Evolutionary conservation across 2,113 vertebrate genomes (phyloP).

Genomic region (Pipra filicauda): DNA sequence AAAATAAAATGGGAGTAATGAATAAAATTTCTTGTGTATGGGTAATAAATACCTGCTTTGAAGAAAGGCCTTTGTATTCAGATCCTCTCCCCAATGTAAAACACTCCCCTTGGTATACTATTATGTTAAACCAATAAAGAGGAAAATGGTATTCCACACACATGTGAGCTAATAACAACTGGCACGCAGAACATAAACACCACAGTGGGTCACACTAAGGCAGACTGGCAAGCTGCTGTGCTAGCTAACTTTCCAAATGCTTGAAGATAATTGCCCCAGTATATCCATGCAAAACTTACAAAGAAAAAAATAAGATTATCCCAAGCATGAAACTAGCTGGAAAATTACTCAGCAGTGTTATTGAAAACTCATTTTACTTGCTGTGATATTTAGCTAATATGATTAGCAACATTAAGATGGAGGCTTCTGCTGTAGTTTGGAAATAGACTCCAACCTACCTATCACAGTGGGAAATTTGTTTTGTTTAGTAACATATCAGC

Average conservation of each 20-base stretch:
- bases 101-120: slow-evolving; percentile 18
- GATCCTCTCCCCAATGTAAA: slow-evolving; percentile 11
- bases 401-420: slow-evolving; percentile 10
- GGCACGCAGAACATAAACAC: slow-evolving; percentile 69
- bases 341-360: slow-evolving; percentile 57
- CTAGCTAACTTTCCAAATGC: slow-evolving; percentile 59
- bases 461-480: slow-evolving; percentile 6
- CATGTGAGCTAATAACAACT: slow-evolving; percentile 67
- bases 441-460: not conserved
- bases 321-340: slow-evolving; percentile 46
- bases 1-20: not conserved
- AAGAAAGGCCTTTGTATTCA: slow-evolving; percentile 11
- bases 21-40: not conserved
- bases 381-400: slow-evolving; percentile 52
- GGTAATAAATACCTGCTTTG: slow-evolving; percentile 22
- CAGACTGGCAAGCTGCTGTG: slow-evolving; percentile 55
- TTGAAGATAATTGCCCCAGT: slow-evolving; percentile 46
- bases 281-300: slow-evolving; percentile 55
- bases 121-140: slow-evolving; percentile 59
- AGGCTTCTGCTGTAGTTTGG: slow-evolving; percentile 17
- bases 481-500: not conserved
- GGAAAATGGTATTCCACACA: slow-evolving; percentile 54
- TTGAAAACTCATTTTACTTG: slow-evolving; percentile 56
- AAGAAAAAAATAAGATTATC: slow-evolving; percentile 62
- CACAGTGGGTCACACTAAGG: slow-evolving; percentile 42